These are phyloP conservation scores for Stomorhina lunata DNA, from an alignment of 2,888 invertebrate genomes.

Conservation along the genomic window DNA sequence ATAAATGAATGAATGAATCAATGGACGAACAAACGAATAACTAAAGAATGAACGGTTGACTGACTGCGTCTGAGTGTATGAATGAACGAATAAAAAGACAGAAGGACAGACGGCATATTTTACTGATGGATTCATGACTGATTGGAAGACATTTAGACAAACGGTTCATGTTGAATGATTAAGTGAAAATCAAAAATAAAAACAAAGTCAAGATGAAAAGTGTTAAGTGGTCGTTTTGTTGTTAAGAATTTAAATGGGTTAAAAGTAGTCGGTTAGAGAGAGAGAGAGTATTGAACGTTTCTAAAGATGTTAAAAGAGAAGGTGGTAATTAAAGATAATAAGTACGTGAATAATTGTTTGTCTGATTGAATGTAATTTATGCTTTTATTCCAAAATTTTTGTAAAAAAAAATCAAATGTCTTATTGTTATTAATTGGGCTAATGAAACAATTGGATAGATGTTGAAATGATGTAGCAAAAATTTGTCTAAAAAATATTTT, in stretches of 20 bases:
- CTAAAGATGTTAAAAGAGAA: not conserved
- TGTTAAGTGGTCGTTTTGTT: conserved; percentile 31
- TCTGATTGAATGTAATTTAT: no score
- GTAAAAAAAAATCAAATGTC: no score
- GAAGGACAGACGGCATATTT: not conserved
- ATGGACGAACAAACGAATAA: not conserved
- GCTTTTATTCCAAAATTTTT: no score
- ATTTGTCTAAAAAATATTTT: no score
- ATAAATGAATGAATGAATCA: conserved; percentile 16
- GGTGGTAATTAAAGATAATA: not conserved
- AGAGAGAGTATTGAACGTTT: not conserved
- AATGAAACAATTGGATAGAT: no score
- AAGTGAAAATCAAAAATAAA: conserved; percentile 15
- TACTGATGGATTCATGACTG: not conserved
- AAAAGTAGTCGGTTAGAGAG: not conserved
- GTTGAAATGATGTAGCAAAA: no score
- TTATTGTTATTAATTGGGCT: no score
- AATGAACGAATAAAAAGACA: not conserved
- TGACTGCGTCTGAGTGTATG: not conserved
- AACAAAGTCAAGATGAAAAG: conserved; percentile 22
- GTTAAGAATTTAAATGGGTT: not conserved
- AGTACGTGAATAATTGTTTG: not conserved
- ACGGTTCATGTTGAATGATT: conserved; percentile 45
- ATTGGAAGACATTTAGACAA: not conserved
- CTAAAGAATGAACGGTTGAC: not conserved